A percentile compares a stretch with the other conserved stretches of the same genome.
Conservation (phyloP, 2,888 invertebrate genomes). For the Drosophila acutilabella region DNA sequence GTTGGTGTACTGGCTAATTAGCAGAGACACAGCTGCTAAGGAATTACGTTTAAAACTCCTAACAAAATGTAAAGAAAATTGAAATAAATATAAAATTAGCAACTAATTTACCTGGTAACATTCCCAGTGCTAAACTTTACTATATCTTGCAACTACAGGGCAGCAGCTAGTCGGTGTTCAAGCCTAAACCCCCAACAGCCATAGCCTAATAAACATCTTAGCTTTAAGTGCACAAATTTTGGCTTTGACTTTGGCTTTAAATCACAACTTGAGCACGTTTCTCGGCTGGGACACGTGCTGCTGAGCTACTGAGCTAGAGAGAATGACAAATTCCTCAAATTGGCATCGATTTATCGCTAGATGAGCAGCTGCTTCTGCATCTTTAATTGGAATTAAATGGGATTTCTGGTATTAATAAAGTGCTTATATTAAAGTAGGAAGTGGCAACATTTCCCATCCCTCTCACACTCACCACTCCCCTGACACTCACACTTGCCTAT, state of each 20-base stretch:
- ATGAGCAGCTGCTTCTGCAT: constrained; percentile 71
- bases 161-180: constrained; percentile 3
- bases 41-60: no score
- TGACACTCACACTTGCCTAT: constrained; percentile 48
- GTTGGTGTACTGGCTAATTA: constrained; percentile 7
- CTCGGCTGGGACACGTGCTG: constrained; percentile 40
- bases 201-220: constrained; percentile 4
- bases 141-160: constrained; percentile 1
- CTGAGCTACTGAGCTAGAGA: constrained; percentile 9
- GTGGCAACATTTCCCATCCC: constrained; percentile 17
- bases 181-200: background rate
- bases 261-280: constrained; percentile 68
- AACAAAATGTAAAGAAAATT: background rate
- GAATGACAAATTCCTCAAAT: constrained; percentile 21
- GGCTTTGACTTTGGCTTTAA: constrained; percentile 35
- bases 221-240: constrained; percentile 15
- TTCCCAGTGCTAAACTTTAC: no score
- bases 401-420: constrained; percentile 73
- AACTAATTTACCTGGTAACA: no score
- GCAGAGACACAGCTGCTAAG: background rate
- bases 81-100: no score
- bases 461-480: background rate
- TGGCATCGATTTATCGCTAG: constrained; percentile 63
- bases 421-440: constrained; percentile 57
- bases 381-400: constrained; percentile 77